Evolutionary conservation across 2,888 invertebrate species (phyloP), one percentile per base, ranked within the genome.

Genomic region (Pristionchus arcanus): DNA sequence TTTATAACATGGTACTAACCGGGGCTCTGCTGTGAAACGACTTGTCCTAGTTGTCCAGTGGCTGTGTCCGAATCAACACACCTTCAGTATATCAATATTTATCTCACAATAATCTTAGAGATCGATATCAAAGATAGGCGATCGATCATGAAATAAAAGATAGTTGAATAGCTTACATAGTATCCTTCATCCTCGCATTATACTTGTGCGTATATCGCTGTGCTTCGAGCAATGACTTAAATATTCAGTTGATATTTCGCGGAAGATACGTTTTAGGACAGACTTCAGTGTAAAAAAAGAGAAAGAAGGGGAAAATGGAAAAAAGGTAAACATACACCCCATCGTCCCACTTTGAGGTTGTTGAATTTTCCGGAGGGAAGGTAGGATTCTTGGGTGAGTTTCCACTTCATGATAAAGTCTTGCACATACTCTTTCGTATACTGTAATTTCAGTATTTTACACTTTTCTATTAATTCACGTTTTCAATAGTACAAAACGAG

Each of bases 321-420:
- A 49, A 3, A 13, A n/a, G n/a, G n/a, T n/a, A 85, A n/a, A 88
- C 87, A 21, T n/a, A 89, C 89, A 25, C 49, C 66, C 89, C 89
- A 89, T 63, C 89, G 37, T 37, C 81, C 81, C 9, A 63, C 49
- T 2, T 63, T 19, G n/a, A 89, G 83, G 25, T 89, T 66, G 42
- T 63, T 66, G 66, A 89, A 89, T 49, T 83, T 89, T 0, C 89
- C 89, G 2, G 89, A 83, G 59, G 89, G 89, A n/a, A 89, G 81
- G n/a, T 89, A 89, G 16, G 89, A 89, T 42, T 28, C 25, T 49
- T 89, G 89, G 0, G 21, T 89, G 28, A 83, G 31, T 9, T 19
- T 59, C 89, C 89, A 89, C 66, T 83, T 89, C 42, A 49, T 63
- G 9, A 89, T 83, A 16, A 63, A 15, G 31, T 89, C 83, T 34